Percentiles rank a stretch among this genome's conserved stretches.
phyloP scores from a whole-genome alignment of 2,113 vertebrate species.

The Tragelaphus scriptus region DNA sequence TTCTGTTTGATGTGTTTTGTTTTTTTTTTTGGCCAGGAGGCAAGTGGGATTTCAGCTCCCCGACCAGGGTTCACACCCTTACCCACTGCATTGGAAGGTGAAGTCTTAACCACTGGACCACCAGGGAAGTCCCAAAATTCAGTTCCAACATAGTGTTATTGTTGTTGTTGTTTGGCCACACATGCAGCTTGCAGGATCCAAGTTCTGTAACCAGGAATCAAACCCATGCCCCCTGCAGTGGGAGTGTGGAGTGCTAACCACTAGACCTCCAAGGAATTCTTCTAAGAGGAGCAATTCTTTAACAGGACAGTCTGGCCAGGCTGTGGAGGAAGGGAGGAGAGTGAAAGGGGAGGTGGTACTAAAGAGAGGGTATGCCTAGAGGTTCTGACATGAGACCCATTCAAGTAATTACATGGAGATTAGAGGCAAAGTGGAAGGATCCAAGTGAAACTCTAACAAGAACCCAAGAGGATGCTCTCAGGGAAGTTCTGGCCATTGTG shows the following conservation, averaged over 20 bases:
- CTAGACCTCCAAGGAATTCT: neutral
- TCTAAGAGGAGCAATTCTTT: neutral
- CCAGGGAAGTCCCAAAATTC: neutral
- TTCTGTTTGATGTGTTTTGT: neutral
- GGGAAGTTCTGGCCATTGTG: slow-evolving; percentile 62
- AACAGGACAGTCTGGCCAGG: neutral
- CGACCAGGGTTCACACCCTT: rapidly evolving
- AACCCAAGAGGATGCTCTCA: slow-evolving; percentile 33
- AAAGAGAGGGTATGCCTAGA: neutral
- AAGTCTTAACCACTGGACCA: neutral
- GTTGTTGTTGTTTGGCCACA: neutral
- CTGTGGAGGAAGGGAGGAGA: neutral
- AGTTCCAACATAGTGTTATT: neutral
- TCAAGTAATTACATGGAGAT: neutral
- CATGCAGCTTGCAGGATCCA: neutral
- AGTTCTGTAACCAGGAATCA: neutral
- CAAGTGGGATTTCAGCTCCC: neutral
- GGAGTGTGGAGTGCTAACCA: neutral
- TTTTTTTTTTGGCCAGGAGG: neutral
- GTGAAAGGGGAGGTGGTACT: neutral
- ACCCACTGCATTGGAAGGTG: neutral
- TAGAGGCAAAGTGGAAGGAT: neutral
- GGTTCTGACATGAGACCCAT: neutral
- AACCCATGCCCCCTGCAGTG: neutral
- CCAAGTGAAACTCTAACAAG: neutral